These are phyloP conservation scores for Willowsia nigromaculata DNA, from an alignment of 2,888 invertebrate genomes.

Conservation along the genomic window DNA sequence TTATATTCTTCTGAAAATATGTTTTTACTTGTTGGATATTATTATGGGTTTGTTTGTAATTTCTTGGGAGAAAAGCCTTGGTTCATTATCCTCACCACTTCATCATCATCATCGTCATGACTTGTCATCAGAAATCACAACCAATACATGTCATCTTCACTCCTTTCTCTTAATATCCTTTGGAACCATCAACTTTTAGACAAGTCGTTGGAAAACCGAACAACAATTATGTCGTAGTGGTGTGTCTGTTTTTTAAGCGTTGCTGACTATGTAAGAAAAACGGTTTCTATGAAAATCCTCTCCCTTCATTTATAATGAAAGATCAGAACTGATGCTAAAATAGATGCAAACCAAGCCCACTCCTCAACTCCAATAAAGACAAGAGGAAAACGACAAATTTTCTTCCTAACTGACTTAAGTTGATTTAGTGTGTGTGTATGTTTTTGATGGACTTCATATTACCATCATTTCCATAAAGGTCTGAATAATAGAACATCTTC, in stretches of 20 bases:
- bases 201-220: not conserved
- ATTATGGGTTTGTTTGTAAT: not conserved
- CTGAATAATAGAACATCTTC: not conserved
- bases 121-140: not conserved
- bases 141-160: conserved; percentile 14
- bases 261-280: not conserved
- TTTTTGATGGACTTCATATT: not conserved
- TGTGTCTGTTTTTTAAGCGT: not conserved
- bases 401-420: not conserved
- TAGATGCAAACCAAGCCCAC: too few relatives aligned
- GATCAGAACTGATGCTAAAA: too few relatives aligned
- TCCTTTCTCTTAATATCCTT: not conserved
- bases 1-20: not conserved
- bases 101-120: not conserved
- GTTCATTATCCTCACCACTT: conserved; percentile 9
- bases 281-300: too few relatives aligned
- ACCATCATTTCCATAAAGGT: not conserved
- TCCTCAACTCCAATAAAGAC: not conserved
- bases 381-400: not conserved
- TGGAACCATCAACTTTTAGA: not conserved
- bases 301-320: too few relatives aligned
- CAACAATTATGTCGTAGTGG: not conserved
- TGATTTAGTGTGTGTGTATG: not conserved
- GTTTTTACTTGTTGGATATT: not conserved
- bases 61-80: not conserved